Evolutionary conservation across 2,888 invertebrate species (phyloP), one percentile per base, ranked within the genome.

Genomic region (Calephelis perditalis): DNA sequence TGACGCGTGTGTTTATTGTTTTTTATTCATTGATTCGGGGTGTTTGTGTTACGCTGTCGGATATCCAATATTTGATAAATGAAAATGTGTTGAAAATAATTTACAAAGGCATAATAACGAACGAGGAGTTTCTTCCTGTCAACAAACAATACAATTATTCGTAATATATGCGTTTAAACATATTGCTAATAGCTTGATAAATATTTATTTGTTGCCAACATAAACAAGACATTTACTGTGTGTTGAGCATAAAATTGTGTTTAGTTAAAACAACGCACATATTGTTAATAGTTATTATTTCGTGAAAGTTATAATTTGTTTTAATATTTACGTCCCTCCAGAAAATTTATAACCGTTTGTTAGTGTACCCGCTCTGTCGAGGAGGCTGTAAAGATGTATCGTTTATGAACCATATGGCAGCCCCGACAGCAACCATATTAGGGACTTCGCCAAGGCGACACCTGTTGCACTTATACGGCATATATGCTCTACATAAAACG

Each of bases 391-490:
- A 80, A 84, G 86, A 86, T 87, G 85, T 83, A 71, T 85, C 80
- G 79, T 72, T 69, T 73, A 79, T 79, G 71, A 77, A 81, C 90
- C 90, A 90, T 89, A 90, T 89, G 90, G 90, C 83, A 79, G 82
- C 81, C 74, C 73, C 76, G 75, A 79, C 69, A 75, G 73, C 74
- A 72, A 68, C 90, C 90, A 79, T 89, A 90, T 89, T 84, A 80
- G 89, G 89, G 84, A 81, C 77, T 76, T 76, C 71, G 80, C 72
- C 90, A 88, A 90, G 90, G 90, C 87, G 80, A 88, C 84, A 88
- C 87, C 87, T 83, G 89, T 86, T 90, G 90, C 90, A 86, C 90
- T 81, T 90, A 89, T 90, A 90, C 82, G 90, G 90, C 78, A 71
- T 79, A 84, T 85, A 78, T 84, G 86, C 80, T 87, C 85, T 75